Evolutionary conservation across 2,888 invertebrate species (phyloP), one percentile per base, ranked within the genome.

Genomic region (Polyploca ridens): DNA sequence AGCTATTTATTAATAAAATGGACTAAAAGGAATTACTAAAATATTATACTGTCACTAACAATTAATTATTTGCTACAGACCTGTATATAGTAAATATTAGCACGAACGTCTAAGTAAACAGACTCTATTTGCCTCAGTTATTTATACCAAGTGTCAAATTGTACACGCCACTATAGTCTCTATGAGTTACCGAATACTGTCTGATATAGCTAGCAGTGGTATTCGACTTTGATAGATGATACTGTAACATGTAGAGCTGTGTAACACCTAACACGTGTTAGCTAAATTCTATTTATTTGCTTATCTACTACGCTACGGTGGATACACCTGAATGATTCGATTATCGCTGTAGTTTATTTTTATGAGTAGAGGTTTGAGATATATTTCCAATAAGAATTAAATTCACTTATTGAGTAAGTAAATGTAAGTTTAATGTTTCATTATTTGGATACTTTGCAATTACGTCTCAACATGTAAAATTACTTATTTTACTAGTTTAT

Each of bases 201-300:
- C 35, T 38, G 14, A 16, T 41, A n/a, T 38, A 10, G 41, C 60
- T 41, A 41, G 41, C 16, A 60, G 10, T 41, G 19, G n/a, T n/a
- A 19, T 54, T 16, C 10, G 54, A 54, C 16, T 41, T 60, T 41
- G n/a, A 41, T 60, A 60, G 19, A 41, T 33, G 41, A 60, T 41
- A 16, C 19, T 10, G 54, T 19, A 54, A 54, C 41, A 60, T 41
- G 5, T 41, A 60, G 60, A 60, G 5, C 41, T 13, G 19, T 60
- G 60, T 11, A 13, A 41, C 54, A 54, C 16, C 54, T n/a, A 54
- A 54, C 60, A 4, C n/a, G 38, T 59, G 59, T 59, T n/a, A 59
- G 59, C 35, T 16, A n/a, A 41, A 60, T 19, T 38, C 60, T 60
- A 41, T 60, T 60, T 60, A 60, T 60, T 59, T 60, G 60, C 16